Conservation (phyloP, 2,113 vertebrate species). For the Poeciliopsis prolifica region DNA sequence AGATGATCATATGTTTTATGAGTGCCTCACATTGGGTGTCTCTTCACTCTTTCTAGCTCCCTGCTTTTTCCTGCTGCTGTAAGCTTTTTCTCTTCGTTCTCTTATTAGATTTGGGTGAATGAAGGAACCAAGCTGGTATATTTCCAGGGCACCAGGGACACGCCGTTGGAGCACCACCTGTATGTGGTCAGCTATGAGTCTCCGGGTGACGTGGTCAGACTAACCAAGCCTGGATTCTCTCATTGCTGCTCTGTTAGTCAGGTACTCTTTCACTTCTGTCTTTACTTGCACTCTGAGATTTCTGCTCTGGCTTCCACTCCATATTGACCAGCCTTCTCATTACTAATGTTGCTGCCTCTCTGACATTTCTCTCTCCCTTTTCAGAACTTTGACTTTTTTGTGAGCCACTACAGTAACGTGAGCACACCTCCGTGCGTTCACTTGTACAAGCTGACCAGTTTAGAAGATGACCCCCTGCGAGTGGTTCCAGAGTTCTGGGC, state of each 20-base stretch:
- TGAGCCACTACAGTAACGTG: conserved; percentile 98
- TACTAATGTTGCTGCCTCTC: neutral
- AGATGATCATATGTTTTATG: no score
- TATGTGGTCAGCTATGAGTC: conserved; percentile 91
- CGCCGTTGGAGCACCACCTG: conserved; percentile 94
- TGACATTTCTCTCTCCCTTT: neutral
- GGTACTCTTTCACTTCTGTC: conserved; percentile 67
- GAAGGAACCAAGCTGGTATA: conserved; percentile 92
- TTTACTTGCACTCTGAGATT: neutral
- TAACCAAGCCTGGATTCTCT: conserved; percentile 92
- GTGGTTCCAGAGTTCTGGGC: conserved; percentile 94
- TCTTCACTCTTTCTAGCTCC: neutral
- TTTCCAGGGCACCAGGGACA: conserved; percentile 95
- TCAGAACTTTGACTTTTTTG: conserved; percentile 97
- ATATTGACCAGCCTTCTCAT: no score
- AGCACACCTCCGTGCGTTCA: conserved; percentile 94
- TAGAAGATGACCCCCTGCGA: conserved; percentile 86
- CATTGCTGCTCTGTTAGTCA: conserved; percentile 97
- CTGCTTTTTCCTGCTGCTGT: neutral
- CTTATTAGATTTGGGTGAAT: conserved; percentile 92
- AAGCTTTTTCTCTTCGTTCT: neutral
- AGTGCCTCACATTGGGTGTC: neutral
- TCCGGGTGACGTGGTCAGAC: conserved; percentile 87
- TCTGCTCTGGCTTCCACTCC: neutral
- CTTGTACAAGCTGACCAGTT: conserved; percentile 90